Base-by-base conservation (phyloP, 2,888 invertebrate species). In the Arenicola marina region DNA sequence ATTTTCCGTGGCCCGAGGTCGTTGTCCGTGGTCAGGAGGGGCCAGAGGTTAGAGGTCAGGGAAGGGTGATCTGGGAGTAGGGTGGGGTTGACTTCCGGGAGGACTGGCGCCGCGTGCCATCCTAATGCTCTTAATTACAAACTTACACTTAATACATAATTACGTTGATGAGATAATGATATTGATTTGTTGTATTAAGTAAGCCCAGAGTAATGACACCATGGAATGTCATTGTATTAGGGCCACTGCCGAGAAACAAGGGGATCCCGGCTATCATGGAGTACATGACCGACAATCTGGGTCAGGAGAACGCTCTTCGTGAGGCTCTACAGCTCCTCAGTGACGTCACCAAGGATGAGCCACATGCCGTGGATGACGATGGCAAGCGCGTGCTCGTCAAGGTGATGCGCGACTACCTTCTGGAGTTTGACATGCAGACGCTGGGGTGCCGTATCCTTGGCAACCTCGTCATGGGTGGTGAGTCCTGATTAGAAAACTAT, bases 341-440 rank as follows among this genome's bases (percentile, higher is more conserved):
- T 2, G 74, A 75, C 15, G 66, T 80, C 21, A 62, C 75, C 38
- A 73, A 71, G 54, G 73, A 58, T 2, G 67, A 74, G 24, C 60
- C 57, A 18, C 29, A n/a, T 15, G 29, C 51, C 18, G 4, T 68
- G 43, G 59, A 61, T 46, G 70, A 63, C 33, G 72, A 33, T 1
- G 62, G 76, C 43, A 79, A 79, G 66, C 74, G 71, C 45, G 66
- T 80, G 56, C 68, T 80, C 59, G 74, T 74, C 26, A 66, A 74
- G 56, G 76, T 77, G 58, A 80, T 80, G 78, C 73, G 72, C 64
- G 76, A 78, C 61, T 76, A 80, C 67, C 67, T 78, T 34, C 62
- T 62, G 32, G 72, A 77, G 59, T 63, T 67, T 53, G 73, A 76
- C 4, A 71, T 80, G 7, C 77, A 77, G 66, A 61, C 75, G 24